Percentiles rank a stretch among this genome's conserved stretches.
Conservation (phyloP, 2,888 invertebrate species). For the Cheilosia impressa region DNA sequence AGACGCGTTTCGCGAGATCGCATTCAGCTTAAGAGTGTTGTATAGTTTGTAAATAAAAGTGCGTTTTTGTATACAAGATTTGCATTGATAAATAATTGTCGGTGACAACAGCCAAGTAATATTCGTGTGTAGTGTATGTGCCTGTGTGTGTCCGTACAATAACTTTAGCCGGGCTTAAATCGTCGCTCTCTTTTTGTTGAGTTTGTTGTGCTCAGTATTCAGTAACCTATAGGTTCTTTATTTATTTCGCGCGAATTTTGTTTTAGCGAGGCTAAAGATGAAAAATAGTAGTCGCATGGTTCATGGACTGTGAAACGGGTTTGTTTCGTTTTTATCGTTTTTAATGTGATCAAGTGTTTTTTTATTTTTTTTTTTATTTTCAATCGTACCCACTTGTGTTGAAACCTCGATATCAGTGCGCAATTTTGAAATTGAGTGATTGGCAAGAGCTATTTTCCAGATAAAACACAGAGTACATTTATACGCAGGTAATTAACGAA, state of each 20-base stretch:
- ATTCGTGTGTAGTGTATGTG: too few relatives aligned
- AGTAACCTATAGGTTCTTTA: constrained; percentile 16
- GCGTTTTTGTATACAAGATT: constrained; percentile 1
- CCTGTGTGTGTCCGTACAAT: neutral
- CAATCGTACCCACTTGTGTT: constrained; percentile 25
- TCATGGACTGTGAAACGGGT: constrained; percentile 45
- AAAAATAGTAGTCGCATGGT: constrained; percentile 9
- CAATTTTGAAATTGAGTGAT: constrained; percentile 47
- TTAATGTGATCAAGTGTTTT: constrained; percentile 27
- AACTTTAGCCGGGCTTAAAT: constrained; percentile 16
- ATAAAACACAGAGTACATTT: constrained; percentile 16
- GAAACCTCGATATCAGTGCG: constrained; percentile 58
- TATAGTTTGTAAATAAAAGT: constrained; percentile 7
- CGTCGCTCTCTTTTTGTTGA: neutral
- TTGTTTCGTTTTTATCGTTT: constrained; percentile 36
- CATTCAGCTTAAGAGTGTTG: neutral
- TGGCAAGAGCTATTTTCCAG: constrained; percentile 23
- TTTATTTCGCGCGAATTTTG: constrained; percentile 36
- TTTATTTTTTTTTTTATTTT: constrained; percentile 17
- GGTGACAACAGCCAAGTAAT: neutral
- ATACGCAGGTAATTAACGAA: constrained; percentile 29
- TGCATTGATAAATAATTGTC: neutral
- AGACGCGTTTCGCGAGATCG: constrained; percentile 18
- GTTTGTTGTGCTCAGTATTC: neutral
- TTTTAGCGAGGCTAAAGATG: constrained; percentile 31